Evolutionary conservation across 2,888 invertebrate genomes (phyloP), one percentile per base, ranked within the genome.

Genomic region (Heliconius ismenius): DNA sequence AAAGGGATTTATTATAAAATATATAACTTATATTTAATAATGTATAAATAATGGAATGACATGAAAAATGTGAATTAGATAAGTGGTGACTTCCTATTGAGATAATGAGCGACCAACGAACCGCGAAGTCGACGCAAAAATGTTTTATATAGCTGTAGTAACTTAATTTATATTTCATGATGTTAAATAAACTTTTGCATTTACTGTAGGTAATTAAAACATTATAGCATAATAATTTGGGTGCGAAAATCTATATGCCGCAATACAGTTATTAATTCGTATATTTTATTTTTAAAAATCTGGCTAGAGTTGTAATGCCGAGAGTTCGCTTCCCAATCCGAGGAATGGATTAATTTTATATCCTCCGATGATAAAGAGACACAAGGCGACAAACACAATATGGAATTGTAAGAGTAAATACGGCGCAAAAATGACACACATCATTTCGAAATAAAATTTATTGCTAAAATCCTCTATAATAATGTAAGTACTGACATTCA

Each of bases 21-120:
- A 7, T 32, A 32, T 58, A 58, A 49, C 15, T 28, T 28, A 28
- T 18, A 18, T 68, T 26, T 58, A 58, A 28, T 32, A 63, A 64
- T 65, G 32, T 32, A 68, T 21, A n/a, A 67, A 72, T 60, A 74
- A 64, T 65, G 69, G 67, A 84, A 86, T 63, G 75, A 75, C 86
- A 86, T 70, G 67, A 70, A 87, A 89, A 88, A 89, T 86, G 86
- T 84, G 84, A 87, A 87, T 86, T 86, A 90, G 88, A 89, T 90
- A 91, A 91, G 85, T 84, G 85, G 85, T 82, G 82, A 87, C 89
- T 91, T 91, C 91, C 91, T 87, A 89, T 88, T 89, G 86, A 90
- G 89, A 89, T 91, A 91, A 87, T 86, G 83, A 84, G 81, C 78
- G 75, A 70, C 81, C 65, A 69, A 65, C 72, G 74, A 72, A 58